A percentile compares a stretch with the other conserved stretches of the same genome.
Conservation (phyloP, 2,888 invertebrate species). For the Acanthosepion lycidas region DNA sequence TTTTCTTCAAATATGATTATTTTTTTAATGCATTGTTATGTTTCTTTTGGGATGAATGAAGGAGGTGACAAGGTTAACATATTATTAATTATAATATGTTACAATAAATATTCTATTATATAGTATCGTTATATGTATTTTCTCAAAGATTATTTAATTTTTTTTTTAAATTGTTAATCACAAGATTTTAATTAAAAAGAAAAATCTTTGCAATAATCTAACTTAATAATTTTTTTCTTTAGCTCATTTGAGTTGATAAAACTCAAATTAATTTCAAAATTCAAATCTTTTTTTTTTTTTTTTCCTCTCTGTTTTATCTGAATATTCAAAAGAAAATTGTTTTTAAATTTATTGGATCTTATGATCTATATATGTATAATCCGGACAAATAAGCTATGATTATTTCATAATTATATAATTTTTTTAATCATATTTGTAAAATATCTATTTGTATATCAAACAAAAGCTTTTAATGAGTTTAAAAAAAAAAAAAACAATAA, state of each 20-base stretch:
- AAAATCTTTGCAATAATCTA: background rate
- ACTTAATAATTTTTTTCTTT: too few species aligned
- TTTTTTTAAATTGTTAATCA: background rate
- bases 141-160: too few species aligned
- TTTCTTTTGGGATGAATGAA: background rate
- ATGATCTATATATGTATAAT: conserved; percentile 1
- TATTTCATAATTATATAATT: conserved; percentile 16
- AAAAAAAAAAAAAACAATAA: background rate
- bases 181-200: background rate
- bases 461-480: background rate
- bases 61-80: background rate
- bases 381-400: background rate
- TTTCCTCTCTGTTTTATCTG: background rate
- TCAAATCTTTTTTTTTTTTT: background rate
- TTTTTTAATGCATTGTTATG: conserved; percentile 21
- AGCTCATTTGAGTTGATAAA: too few species aligned
- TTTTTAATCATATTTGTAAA: background rate
- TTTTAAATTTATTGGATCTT: background rate
- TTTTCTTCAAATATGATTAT: background rate
- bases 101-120: background rate
- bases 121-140: background rate
- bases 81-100: background rate
- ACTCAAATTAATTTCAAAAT: background rate
- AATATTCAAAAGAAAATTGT: background rate
- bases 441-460: conserved; percentile 18